A percentile compares a stretch with the other conserved stretches of the same genome.
phyloP scores from a whole-genome alignment of 2,888 invertebrate species.

The Andricus quercusramuli region DNA sequence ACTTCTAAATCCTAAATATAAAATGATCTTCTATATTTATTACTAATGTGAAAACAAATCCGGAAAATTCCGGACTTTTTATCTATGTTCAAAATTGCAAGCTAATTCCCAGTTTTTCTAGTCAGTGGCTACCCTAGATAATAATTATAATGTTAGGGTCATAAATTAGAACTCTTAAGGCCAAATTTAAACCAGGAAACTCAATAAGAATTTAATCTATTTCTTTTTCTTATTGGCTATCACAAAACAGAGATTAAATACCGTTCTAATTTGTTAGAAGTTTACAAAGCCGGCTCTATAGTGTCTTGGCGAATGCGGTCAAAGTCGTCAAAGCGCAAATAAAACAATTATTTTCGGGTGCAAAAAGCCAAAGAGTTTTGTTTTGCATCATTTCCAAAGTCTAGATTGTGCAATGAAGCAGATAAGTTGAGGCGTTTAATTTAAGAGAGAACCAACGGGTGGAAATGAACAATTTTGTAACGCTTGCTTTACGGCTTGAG shows the following conservation, averaged over 20 bases:
- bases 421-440: slow-evolving; percentile 19
- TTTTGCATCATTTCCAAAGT: slow-evolving; percentile 20
- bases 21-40: no score
- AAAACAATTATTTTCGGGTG: slow-evolving; percentile 2
- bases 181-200: not conserved
- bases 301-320: not conserved
- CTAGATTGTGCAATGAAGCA: slow-evolving; percentile 16
- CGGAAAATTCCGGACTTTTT: no score
- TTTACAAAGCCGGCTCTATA: not conserved
- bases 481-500: not conserved
- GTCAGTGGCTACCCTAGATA: no score
- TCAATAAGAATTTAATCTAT: not conserved
- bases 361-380: slow-evolving; percentile 13
- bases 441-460: slow-evolving; percentile 16
- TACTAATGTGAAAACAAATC: no score
- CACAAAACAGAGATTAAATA: not conserved
- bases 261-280: not conserved
- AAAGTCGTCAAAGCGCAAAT: not conserved
- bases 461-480: slow-evolving; percentile 16
- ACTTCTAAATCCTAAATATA: no score
- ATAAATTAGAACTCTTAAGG: not conserved
- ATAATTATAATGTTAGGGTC: not conserved
- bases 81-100: no score
- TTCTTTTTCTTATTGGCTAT: not conserved
- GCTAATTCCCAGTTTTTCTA: no score